Conservation (phyloP, 2,888 invertebrate species). For the Agapostemon virescens region DNA sequence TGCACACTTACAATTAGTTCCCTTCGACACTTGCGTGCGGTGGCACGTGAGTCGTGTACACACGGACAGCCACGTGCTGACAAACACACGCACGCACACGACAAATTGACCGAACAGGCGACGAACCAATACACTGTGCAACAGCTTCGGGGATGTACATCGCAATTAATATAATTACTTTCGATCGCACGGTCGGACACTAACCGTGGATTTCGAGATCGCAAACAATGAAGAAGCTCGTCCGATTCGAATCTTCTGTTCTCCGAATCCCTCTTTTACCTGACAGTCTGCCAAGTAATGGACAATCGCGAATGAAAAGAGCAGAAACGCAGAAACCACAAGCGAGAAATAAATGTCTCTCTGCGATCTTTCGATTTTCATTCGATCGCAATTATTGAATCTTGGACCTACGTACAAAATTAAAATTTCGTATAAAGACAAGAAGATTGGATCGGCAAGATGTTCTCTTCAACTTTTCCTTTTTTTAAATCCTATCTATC, state of each 20-base stretch:
- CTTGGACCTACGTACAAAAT: too few species aligned
- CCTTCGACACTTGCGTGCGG: constrained; percentile 64
- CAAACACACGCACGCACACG: constrained; percentile 21
- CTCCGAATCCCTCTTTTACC: constrained; percentile 12
- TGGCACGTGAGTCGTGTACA: constrained; percentile 40
- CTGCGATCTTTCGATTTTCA: background rate
- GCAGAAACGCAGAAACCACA: background rate
- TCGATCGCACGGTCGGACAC: constrained; percentile 66
- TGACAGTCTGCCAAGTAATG: background rate
- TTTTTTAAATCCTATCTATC: too few species aligned
- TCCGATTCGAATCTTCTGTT: background rate
- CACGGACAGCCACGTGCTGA: constrained; percentile 9
- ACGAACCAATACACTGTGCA: constrained; percentile 52
- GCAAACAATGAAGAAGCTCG: constrained; percentile 31
- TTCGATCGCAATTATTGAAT: background rate
- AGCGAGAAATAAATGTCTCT: background rate
- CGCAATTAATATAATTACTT: constrained; percentile 76
- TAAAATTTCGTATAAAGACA: too few species aligned
- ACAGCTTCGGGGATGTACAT: constrained; percentile 64
- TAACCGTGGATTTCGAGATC: constrained; percentile 33
- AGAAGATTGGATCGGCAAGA: too few species aligned
- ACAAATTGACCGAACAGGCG: constrained; percentile 56
- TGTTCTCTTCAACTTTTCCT: too few species aligned
- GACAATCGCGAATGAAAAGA: background rate
- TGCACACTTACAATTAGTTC: constrained; percentile 67